Percentiles rank a stretch among this genome's conserved stretches.
These are phyloP conservation scores for Coccyzus lansbergi DNA, from an alignment of 2,797 vertebrate species.

Conservation along the genomic window DNA sequence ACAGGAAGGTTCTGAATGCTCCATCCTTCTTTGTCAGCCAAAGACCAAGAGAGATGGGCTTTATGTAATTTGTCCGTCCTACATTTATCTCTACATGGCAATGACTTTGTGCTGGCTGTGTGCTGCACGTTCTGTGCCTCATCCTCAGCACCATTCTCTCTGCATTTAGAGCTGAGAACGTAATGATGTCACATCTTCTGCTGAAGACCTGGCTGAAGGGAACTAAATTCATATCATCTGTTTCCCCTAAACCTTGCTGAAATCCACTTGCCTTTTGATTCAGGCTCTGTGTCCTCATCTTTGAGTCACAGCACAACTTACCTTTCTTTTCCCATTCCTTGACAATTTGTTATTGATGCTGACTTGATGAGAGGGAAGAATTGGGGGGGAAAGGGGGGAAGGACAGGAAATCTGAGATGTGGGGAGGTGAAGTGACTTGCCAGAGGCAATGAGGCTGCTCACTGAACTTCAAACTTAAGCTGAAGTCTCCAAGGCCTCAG, in stretches of 20 bases:
- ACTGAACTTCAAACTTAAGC: background rate
- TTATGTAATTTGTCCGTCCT: conserved; percentile 19
- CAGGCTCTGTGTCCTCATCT: background rate
- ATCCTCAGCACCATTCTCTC: background rate
- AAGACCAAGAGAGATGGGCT: background rate
- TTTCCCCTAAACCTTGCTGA: background rate
- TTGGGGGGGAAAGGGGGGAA: too few species aligned
- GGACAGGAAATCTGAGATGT: background rate
- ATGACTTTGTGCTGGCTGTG: background rate
- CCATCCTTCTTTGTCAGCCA: background rate
- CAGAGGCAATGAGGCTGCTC: background rate
- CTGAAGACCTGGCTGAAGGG: background rate
- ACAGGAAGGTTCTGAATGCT: background rate
- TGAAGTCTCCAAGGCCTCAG: background rate
- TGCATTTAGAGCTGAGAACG: conserved; percentile 37
- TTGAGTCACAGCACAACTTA: background rate
- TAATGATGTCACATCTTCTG: conserved; percentile 7
- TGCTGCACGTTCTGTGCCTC: conserved; percentile 17
- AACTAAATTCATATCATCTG: background rate
- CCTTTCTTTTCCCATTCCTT: background rate
- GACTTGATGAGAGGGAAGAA: background rate
- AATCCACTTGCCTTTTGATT: background rate
- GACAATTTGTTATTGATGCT: background rate
- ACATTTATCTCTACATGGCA: conserved; percentile 44
- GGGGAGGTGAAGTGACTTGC: background rate